Percentiles rank a stretch among this genome's conserved stretches.
These are phyloP conservation scores for Echeneis naucrates DNA, from an alignment of 2,797 vertebrate genomes.

Conservation along the genomic window DNA sequence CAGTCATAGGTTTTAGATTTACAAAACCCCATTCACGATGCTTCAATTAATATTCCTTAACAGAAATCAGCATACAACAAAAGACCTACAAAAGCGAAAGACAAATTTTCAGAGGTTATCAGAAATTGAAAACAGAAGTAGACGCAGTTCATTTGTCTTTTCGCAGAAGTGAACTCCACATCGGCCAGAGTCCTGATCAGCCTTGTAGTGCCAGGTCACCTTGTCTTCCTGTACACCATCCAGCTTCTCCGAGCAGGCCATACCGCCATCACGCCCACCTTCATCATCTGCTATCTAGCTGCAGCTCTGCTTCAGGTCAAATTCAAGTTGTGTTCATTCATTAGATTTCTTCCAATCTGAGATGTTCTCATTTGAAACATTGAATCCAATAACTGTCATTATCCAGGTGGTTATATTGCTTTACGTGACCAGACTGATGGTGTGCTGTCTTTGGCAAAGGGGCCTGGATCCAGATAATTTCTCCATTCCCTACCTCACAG, in stretches of 20 bases:
- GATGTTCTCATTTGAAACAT: not conserved
- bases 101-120: not conserved
- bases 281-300: slow-evolving; percentile 86
- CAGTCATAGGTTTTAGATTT: not conserved
- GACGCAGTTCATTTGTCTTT: not conserved
- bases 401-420: slow-evolving; percentile 88
- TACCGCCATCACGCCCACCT: slow-evolving; percentile 78
- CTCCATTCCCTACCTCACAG: slow-evolving; percentile 94
- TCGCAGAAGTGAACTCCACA: slow-evolving; percentile 88
- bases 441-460: slow-evolving; percentile 87
- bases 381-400: not conserved
- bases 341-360: not conserved
- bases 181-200: slow-evolving; percentile 88
- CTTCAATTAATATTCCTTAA: not conserved
- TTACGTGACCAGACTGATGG: slow-evolving; percentile 83
- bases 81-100: not conserved
- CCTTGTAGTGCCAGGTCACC: slow-evolving; percentile 90
- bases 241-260: slow-evolving; percentile 86
- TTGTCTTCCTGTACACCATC: slow-evolving; percentile 89
- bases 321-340: not conserved
- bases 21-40: no score
- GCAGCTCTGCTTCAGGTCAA: slow-evolving; percentile 87
- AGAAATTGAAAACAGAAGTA: not conserved
- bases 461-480: slow-evolving; percentile 91
- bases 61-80: not conserved